phyloP scores from a whole-genome alignment of 2,888 invertebrate species.

The Phrixothrix hirtus region DNA sequence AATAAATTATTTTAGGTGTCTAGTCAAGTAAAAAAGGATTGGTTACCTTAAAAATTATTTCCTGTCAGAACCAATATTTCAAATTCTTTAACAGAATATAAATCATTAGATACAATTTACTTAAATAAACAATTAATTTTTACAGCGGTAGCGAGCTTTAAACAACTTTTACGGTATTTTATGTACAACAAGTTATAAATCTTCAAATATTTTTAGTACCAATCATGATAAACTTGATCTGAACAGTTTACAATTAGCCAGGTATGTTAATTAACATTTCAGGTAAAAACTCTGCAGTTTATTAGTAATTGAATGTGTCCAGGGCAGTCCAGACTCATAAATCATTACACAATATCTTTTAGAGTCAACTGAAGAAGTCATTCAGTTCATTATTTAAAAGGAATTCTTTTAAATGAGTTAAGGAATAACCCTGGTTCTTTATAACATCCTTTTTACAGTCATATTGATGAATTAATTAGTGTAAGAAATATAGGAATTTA shows the following conservation, averaged over 20 bases:
- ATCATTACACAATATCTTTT: constrained; percentile 29
- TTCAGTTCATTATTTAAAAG: constrained; percentile 11
- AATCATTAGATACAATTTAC: constrained; percentile 16
- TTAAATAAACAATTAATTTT: constrained; percentile 23
- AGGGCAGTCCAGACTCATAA: constrained; percentile 34
- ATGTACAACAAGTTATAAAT: constrained; percentile 13
- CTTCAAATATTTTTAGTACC: constrained; percentile 16
- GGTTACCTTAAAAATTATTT: constrained; percentile 11
- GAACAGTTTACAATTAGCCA: constrained; percentile 35
- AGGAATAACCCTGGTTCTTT: no score
- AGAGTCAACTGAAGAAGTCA: constrained; percentile 21
- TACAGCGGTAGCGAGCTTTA: constrained; percentile 18
- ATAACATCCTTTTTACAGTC: no score
- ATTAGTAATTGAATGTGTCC: constrained; percentile 36
- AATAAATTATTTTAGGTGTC: constrained; percentile 15
- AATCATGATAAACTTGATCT: constrained; percentile 25
- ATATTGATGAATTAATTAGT: no score
- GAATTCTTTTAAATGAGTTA: constrained; percentile 1
- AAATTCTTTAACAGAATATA: constrained; percentile 21
- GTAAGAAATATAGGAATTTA: no score
- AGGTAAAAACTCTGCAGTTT: constrained; percentile 33
- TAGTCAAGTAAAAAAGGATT: background rate
- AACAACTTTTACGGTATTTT: constrained; percentile 20
- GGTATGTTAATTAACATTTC: constrained; percentile 39
- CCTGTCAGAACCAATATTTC: constrained; percentile 13